Evolutionary conservation across 92 coral and sea anemone species (phyloP).

Genomic region (Actinernus sp.): DNA sequence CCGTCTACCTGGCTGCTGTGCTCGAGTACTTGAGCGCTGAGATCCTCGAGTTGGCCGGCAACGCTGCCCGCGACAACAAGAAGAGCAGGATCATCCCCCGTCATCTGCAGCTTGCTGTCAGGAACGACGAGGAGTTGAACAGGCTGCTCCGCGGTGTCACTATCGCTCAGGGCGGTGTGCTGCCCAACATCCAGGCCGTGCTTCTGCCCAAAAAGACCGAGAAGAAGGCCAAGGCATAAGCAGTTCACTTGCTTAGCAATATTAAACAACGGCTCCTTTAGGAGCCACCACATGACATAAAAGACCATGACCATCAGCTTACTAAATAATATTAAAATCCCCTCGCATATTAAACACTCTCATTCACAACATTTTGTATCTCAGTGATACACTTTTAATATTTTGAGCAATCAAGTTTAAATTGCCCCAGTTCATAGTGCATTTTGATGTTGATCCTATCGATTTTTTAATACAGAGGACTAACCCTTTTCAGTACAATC

Average conservation of each 20-base stretch:
- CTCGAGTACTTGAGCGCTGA: conserved; percentile 79
- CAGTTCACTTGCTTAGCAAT: conserved; percentile 14
- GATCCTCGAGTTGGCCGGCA: conserved; percentile 85
- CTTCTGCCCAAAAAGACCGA: conserved; percentile 60
- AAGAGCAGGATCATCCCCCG: conserved; percentile 80
- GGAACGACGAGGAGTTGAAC: conserved; percentile 97
- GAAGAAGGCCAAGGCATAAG: conserved; percentile 28
- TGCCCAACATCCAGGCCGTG: conserved; percentile 82
- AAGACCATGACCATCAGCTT: conserved; percentile 46
- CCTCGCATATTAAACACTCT: no score
- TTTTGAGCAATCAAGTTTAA: no score
- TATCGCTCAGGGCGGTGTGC: conserved; percentile 91
- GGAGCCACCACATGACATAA: conserved; percentile 73
- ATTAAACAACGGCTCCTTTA: conserved; percentile 78
- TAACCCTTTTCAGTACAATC: no score
- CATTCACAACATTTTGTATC: no score
- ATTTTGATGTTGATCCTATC: no score
- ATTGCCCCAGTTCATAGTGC: no score
- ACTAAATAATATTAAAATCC: no score
- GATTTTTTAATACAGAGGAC: no score
- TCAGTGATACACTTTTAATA: no score
- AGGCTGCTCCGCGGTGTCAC: conserved; percentile 88
- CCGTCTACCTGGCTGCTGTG: conserved; percentile 79
- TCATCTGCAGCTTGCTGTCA: conserved; percentile 83
- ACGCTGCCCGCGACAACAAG: conserved; percentile 86